Percentiles rank a stretch among this genome's conserved stretches.
Evolutionary conservation across 2,797 vertebrate species (phyloP).

Genomic region (Todus mexicanus): DNA sequence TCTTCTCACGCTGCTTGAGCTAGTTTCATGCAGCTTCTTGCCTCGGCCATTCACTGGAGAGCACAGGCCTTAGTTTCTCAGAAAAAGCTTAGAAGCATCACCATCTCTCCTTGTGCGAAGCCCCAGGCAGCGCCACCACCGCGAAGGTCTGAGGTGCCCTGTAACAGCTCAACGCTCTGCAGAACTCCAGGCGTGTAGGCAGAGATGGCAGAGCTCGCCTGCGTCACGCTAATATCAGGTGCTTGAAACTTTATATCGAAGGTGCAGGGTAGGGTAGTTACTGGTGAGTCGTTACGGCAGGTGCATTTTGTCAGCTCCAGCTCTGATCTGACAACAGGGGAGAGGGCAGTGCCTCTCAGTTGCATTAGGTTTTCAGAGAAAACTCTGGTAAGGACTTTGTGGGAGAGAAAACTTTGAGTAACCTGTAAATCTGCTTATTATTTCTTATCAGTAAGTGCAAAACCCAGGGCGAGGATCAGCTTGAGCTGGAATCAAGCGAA

Average conservation of each 20-base stretch:
- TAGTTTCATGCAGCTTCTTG: neutral
- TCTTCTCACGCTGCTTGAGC: neutral
- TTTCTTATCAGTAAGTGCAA: neutral
- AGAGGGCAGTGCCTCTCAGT: neutral
- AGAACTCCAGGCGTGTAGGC: neutral
- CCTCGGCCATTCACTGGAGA: neutral
- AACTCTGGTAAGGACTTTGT: neutral
- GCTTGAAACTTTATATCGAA: slow-evolving; percentile 34
- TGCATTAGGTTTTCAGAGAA: neutral
- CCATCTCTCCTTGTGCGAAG: neutral
- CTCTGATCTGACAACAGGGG: neutral
- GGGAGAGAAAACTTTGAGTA: neutral
- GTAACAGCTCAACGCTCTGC: neutral
- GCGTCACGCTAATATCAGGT: neutral
- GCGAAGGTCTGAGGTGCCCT: neutral
- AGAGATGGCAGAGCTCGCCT: neutral
- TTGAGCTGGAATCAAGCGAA: neutral
- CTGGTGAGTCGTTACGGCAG: neutral
- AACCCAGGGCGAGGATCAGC: neutral
- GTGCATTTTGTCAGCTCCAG: slow-evolving; percentile 22
- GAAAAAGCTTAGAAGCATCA: neutral
- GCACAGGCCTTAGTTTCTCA: neutral
- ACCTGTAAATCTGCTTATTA: neutral
- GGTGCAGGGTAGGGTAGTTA: neutral
- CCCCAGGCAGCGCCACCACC: neutral